Conservation (phyloP, 2,797 vertebrate genomes). For the Tiaroga cobitis region DNA sequence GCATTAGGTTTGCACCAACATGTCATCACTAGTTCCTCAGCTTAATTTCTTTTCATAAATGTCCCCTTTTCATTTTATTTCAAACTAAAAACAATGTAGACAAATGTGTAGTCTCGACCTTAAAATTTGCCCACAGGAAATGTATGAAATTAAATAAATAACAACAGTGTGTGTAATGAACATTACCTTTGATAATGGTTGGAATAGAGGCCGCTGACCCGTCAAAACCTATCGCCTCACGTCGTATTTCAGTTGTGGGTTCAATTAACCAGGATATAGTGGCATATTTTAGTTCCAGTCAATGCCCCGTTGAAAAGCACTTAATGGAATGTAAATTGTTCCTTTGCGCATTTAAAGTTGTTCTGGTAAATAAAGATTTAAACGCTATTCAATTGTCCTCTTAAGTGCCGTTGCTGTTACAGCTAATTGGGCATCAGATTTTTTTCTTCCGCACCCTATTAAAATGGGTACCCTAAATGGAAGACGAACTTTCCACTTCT, state of each 20-base stretch:
- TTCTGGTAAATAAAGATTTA: slow-evolving; percentile 95
- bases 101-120: not conserved
- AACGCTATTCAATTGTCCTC: slow-evolving; percentile 88
- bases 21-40: not conserved
- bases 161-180: not conserved
- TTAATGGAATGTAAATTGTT: slow-evolving; percentile 97
- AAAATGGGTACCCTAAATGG: slow-evolving; percentile 50
- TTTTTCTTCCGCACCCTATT: slow-evolving; percentile 77
- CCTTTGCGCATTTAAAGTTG: slow-evolving; percentile 86
- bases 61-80: not conserved
- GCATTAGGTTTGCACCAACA: not conserved
- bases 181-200: not conserved
- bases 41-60: not conserved
- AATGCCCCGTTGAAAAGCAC: slow-evolving; percentile 94
- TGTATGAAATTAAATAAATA: not conserved
- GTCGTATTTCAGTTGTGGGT: slow-evolving; percentile 85
- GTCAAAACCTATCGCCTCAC: slow-evolving; percentile 19
- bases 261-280: slow-evolving; percentile 90
- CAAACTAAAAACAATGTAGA: not conserved
- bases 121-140: not conserved
- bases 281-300: slow-evolving; percentile 97
- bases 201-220: slow-evolving; percentile 5
- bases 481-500: not conserved
- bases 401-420: slow-evolving; percentile 91
- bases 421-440: slow-evolving; percentile 87